Percentiles rank a stretch among this genome's conserved stretches.
Evolutionary conservation across 2,113 vertebrate genomes (phyloP).

Genomic region (Dolichallabes microphthalmus): DNA sequence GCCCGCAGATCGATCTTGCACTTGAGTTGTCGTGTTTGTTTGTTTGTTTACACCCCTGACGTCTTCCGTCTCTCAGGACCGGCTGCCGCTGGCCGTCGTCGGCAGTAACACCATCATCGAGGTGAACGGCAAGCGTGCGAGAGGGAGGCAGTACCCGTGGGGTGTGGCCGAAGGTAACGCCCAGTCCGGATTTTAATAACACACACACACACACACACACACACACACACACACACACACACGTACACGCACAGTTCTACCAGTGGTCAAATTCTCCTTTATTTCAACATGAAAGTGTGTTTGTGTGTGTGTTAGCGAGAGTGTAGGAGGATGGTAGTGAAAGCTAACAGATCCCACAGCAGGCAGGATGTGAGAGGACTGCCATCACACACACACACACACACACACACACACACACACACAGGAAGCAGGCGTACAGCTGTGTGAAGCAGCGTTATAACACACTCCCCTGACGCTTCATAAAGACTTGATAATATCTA

Average conservation of each 20-base stretch:
- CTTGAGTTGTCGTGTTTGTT: too few species aligned
- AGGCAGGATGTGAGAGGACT: constrained; percentile 1
- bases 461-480: background rate
- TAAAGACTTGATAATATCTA: too few species aligned
- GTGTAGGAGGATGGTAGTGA: constrained; percentile 21
- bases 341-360: constrained; percentile 1
- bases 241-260: background rate
- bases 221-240: background rate
- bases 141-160: constrained; percentile 96
- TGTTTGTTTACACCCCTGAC: too few species aligned
- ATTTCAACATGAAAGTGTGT: background rate
- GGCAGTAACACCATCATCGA: constrained; percentile 96
- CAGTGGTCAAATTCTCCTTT: background rate
- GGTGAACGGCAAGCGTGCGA: constrained; percentile 91
- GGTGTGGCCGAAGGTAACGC: constrained; percentile 94
- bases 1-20: background rate
- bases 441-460: background rate
- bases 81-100: constrained; percentile 93
- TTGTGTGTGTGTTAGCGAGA: background rate
- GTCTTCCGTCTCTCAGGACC: constrained; percentile 75
- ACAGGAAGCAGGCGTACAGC: background rate
- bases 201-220: background rate
- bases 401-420: background rate
- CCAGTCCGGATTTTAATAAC: background rate
- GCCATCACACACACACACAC: too few species aligned